These are phyloP conservation scores for Anhinga anhinga DNA, from an alignment of 2,113 vertebrate genomes.

Conservation along the genomic window DNA sequence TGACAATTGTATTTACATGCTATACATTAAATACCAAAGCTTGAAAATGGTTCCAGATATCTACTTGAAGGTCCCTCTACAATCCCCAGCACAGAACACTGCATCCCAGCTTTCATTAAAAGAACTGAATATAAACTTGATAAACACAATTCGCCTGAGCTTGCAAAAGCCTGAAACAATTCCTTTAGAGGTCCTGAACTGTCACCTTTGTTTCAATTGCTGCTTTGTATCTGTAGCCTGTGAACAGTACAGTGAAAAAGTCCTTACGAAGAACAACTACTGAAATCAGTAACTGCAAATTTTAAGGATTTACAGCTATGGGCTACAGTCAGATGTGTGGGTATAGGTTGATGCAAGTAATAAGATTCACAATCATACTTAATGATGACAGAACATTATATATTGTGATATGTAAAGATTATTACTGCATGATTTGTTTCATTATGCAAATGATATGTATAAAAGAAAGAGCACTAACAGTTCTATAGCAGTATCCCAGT, in stretches of 20 bases:
- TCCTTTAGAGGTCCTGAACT: background rate
- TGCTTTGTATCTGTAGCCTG: background rate
- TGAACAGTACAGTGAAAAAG: background rate
- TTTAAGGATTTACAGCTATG: background rate
- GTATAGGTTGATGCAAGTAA: background rate
- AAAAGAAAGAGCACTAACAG: background rate
- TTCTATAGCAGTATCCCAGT: background rate
- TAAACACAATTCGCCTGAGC: background rate
- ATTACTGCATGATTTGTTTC: background rate
- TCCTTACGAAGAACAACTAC: background rate
- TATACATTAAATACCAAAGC: background rate
- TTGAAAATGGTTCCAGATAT: background rate
- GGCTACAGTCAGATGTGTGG: background rate
- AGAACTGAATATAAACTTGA: background rate
- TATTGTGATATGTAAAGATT: background rate
- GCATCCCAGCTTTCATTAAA: background rate
- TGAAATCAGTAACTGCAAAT: background rate
- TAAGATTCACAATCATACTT: background rate
- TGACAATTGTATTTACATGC: background rate
- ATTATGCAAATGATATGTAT: background rate
- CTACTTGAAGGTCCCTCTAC: background rate
- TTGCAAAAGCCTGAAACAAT: background rate
- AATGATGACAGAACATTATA: background rate
- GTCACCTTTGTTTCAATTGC: background rate
- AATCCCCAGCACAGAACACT: background rate